phyloP scores from a whole-genome alignment of 2,113 vertebrate genomes.

The Heterochromis multidens region DNA sequence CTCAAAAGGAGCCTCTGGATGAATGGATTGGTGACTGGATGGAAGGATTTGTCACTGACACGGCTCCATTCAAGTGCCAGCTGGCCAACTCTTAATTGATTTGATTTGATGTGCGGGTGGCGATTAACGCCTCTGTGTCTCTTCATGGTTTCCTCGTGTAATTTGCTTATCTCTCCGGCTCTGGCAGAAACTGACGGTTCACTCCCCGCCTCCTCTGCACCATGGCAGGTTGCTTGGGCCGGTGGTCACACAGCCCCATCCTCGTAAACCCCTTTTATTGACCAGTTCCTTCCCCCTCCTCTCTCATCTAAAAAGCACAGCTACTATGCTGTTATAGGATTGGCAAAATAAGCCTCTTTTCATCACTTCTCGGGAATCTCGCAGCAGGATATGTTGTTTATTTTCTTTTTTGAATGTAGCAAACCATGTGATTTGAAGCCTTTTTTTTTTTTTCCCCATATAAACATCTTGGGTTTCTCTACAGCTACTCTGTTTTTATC shows the following conservation, averaged over 20 bases:
- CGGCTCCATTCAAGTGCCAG: conserved; percentile 30
- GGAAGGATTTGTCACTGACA: conserved; percentile 35
- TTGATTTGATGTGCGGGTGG: conserved; percentile 40
- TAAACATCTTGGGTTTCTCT: conserved; percentile 2
- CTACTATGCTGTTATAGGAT: conserved; percentile 30
- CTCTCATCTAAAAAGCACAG: not conserved
- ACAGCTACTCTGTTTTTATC: not conserved
- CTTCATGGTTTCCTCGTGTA: not conserved
- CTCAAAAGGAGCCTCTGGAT: not conserved
- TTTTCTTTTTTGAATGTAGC: conserved; percentile 1
- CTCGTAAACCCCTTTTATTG: not conserved
- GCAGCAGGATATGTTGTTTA: not conserved
- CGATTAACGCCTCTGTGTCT: not conserved
- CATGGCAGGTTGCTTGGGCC: not conserved
- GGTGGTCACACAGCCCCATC: not conserved
- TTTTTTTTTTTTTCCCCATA: not conserved
- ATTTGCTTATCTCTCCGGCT: conserved; percentile 27
- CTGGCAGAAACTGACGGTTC: not conserved
- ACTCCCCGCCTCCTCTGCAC: not conserved
- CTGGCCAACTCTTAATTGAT: conserved; percentile 53
- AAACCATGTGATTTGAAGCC: conserved; percentile 3
- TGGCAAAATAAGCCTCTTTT: conserved; percentile 45
- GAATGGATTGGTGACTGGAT: not conserved
- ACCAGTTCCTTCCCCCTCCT: not conserved
- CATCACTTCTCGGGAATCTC: not conserved